Conservation (phyloP, 92 coral and sea anemone species). For the Zoanthus sansibaricus region DNA sequence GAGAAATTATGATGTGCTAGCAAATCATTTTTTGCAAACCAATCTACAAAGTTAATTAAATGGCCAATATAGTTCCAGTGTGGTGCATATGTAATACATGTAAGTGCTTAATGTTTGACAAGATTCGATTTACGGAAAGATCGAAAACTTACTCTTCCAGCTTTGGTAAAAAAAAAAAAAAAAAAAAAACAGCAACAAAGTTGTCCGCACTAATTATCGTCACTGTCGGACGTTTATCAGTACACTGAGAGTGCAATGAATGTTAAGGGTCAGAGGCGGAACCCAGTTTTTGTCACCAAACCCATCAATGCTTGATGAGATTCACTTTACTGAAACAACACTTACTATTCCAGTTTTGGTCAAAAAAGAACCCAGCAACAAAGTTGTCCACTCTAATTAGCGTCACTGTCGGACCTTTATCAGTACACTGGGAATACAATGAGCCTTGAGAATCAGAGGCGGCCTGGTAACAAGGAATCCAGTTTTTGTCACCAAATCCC, state of each 20-base stretch:
- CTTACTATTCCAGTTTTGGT: slow-evolving; percentile 40
- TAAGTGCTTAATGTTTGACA: too few relatives aligned
- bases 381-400: slow-evolving; percentile 23
- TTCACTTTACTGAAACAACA: neutral
- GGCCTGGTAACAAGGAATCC: slow-evolving; percentile 40
- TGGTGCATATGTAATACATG: too few relatives aligned
- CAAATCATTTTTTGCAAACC: too few relatives aligned
- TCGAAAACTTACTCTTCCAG: slow-evolving; percentile 15
- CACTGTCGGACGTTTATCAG: slow-evolving; percentile 36
- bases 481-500: slow-evolving; percentile 35
- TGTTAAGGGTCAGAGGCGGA: neutral
- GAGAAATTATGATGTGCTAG: too few relatives aligned
- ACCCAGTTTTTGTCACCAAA: slow-evolving; percentile 22
- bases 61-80: too few relatives aligned
- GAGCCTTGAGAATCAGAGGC: neutral
- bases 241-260: slow-evolving; percentile 21
- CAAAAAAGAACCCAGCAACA: slow-evolving; percentile 39
- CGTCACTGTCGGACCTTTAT: slow-evolving; percentile 37
- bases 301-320: too few relatives aligned
- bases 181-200: slow-evolving; percentile 9
- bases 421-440: slow-evolving; percentile 21
- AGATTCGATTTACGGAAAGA: neutral
- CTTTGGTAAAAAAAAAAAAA: slow-evolving; percentile 19
- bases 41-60: too few relatives aligned
- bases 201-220: slow-evolving; percentile 16